Conservation (phyloP, 2,888 invertebrate genomes). For the Allacma fusca region DNA sequence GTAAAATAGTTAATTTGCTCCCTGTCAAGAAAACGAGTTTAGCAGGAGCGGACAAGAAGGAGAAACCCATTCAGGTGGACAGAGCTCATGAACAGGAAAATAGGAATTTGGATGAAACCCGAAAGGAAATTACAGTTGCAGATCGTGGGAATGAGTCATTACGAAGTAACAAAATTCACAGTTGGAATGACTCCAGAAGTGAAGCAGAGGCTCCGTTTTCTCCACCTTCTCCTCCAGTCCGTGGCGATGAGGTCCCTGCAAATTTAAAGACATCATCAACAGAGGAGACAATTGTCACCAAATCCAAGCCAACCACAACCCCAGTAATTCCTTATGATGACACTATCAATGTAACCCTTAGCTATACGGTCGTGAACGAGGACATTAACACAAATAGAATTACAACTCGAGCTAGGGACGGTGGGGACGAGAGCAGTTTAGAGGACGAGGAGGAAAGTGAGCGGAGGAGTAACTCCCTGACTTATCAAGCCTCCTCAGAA, state of each 20-base stretch:
- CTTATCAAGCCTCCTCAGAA: constrained; percentile 13
- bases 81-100: background rate
- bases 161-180: constrained; percentile 3
- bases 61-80: constrained; percentile 4
- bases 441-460: constrained; percentile 9
- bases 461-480: constrained; percentile 26
- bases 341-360: constrained; percentile 25
- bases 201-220: background rate
- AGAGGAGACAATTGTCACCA: constrained; percentile 7
- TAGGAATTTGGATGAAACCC: background rate
- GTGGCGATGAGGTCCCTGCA: background rate
- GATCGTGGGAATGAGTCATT: constrained; percentile 18
- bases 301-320: background rate
- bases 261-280: background rate
- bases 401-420: background rate
- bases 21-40: constrained; percentile 21
- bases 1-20: constrained; percentile 20
- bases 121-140: background rate
- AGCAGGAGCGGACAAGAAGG: constrained; percentile 7
- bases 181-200: constrained; percentile 17
- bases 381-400: constrained; percentile 20
- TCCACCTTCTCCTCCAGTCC: background rate
- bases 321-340: constrained; percentile 17
- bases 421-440: background rate
- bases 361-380: constrained; percentile 27